Conservation (phyloP, 1,140 invertebrate genomes). For the Megathymus violae region DNA sequence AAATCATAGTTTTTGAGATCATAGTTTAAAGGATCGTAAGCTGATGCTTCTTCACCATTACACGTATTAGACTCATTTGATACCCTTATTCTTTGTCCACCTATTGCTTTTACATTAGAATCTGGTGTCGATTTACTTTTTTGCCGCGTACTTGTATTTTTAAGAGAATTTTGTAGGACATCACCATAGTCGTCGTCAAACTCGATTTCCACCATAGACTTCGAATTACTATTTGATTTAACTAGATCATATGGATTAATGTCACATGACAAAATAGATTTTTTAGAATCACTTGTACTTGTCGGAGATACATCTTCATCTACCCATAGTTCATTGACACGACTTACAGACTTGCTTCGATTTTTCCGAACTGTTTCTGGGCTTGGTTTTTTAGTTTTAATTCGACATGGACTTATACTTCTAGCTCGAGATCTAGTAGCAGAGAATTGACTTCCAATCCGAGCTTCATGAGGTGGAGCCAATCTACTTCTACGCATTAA, state of each 20-base stretch:
- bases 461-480: constrained; percentile 84
- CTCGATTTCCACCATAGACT: constrained; percentile 70
- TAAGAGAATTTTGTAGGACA: constrained; percentile 66
- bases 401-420: constrained; percentile 85
- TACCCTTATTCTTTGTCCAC: constrained; percentile 84
- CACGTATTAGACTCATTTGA: constrained; percentile 72
- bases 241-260: constrained; percentile 94
- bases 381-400: constrained; percentile 76
- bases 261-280: constrained; percentile 92
- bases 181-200: constrained; percentile 74
- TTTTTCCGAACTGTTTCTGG: constrained; percentile 72
- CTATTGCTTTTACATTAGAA: constrained; percentile 84
- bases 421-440: constrained; percentile 83
- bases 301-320: constrained; percentile 81
- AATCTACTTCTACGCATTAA: constrained; percentile 90
- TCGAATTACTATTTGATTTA: constrained; percentile 72
- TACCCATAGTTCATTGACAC: constrained; percentile 76
- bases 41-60: constrained; percentile 62
- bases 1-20: constrained; percentile 76
- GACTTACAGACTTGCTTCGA: constrained; percentile 81
- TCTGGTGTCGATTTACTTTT: constrained; percentile 65
- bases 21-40: constrained; percentile 78
- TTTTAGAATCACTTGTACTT: constrained; percentile 82
- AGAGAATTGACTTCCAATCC: constrained; percentile 82
- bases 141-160: constrained; percentile 48